These are phyloP conservation scores for Drosophila bifasciata DNA, from an alignment of 1,140 invertebrate genomes.

Conservation along the genomic window DNA sequence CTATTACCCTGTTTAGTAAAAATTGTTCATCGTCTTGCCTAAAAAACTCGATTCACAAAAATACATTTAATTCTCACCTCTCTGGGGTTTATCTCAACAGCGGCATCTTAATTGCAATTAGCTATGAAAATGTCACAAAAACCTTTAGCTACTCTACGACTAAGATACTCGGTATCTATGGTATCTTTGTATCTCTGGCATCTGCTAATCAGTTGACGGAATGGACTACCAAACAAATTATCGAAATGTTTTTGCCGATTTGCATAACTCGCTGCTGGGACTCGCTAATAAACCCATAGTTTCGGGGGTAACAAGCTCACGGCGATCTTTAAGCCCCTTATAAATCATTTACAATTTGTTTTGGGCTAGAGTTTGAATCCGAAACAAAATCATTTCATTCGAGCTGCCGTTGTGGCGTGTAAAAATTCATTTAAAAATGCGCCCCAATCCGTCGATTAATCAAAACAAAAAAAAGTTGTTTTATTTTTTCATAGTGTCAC, in stretches of 20 bases:
- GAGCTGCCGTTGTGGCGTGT: constrained; percentile 36
- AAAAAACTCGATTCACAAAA: constrained; percentile 12
- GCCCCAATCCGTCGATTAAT: constrained; percentile 56
- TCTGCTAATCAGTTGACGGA: constrained; percentile 71
- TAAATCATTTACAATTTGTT: constrained; percentile 75
- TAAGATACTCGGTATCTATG: too few relatives aligned
- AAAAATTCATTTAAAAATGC: constrained; percentile 60
- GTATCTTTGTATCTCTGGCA: constrained; percentile 45
- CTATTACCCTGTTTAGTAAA: neutral
- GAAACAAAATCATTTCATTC: constrained; percentile 67
- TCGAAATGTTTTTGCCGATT: constrained; percentile 55
- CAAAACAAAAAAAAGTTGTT: constrained; percentile 50
- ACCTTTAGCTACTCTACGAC: constrained; percentile 1
- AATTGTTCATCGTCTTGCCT: constrained; percentile 2
- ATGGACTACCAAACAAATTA: constrained; percentile 70
- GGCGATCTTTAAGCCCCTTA: constrained; percentile 26
- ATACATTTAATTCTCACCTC: constrained; percentile 71
- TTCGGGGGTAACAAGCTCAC: constrained; percentile 62
- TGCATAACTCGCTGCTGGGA: constrained; percentile 60
- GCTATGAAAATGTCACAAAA: constrained; percentile 71
- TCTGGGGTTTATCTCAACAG: constrained; percentile 46
- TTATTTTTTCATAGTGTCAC: constrained; percentile 66
- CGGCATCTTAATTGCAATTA: constrained; percentile 79
- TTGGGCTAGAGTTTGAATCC: constrained; percentile 19
- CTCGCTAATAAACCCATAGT: constrained; percentile 63